Conservation (phyloP, 1,140 invertebrate species). For the Aphelinus certus region DNA sequence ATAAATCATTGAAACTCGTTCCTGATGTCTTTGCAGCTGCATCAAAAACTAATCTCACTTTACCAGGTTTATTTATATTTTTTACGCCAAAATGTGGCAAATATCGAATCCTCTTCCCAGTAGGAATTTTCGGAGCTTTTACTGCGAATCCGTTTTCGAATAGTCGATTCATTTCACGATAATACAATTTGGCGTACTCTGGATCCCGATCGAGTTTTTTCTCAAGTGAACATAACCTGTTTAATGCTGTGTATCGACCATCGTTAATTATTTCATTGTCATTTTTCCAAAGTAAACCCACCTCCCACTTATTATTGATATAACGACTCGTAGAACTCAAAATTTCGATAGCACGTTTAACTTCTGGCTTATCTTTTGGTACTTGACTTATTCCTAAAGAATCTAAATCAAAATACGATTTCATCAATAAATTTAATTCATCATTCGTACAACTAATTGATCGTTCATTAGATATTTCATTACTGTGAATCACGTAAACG, state of each 20-base stretch:
- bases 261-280: neutral
- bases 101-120: neutral
- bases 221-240: neutral
- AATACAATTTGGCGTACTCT: neutral
- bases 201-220: conserved; percentile 4
- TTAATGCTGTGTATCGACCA: neutral
- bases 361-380: neutral
- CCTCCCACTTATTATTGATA: neutral
- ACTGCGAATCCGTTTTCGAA: too few species aligned
- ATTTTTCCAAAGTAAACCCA: neutral
- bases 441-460: neutral
- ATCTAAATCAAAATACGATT: neutral
- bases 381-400: neutral
- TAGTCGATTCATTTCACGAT: neutral
- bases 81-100: conserved; percentile 3
- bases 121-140: too few species aligned
- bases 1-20: conserved; percentile 1
- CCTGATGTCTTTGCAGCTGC: neutral
- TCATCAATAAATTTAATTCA: neutral
- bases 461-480: neutral
- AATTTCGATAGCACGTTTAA: neutral
- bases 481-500: neutral
- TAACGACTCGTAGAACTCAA: neutral
- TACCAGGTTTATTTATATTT: neutral
- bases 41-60: conserved; percentile 1